A percentile compares a stretch with the other conserved stretches of the same genome.
Evolutionary conservation across 2,113 vertebrate genomes (phyloP).

Genomic region (Machaerirhynchus nigripectus): DNA sequence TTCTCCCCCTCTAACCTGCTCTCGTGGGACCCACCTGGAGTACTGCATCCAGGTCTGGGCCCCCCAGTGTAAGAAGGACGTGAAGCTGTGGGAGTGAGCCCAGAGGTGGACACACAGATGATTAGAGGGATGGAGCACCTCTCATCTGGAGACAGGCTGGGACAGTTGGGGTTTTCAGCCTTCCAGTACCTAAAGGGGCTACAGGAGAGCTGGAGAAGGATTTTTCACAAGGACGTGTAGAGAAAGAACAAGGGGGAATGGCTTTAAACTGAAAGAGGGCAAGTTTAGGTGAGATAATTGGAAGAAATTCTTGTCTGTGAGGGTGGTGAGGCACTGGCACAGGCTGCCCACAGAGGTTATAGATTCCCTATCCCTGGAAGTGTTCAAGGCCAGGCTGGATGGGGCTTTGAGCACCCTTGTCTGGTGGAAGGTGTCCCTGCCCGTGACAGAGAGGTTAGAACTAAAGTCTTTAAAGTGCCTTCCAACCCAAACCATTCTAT

Average conservation of each 20-base stretch:
- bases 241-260: not conserved
- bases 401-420: not conserved
- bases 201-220: not conserved
- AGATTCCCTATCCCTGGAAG: not conserved
- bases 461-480: too few relatives aligned
- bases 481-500: not conserved
- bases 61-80: rapidly evolving
- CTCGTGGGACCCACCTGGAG: not conserved
- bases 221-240: not conserved
- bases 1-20: not conserved
- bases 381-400: not conserved
- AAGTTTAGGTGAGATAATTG: not conserved
- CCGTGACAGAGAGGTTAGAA: not conserved
- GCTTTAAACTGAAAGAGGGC: not conserved
- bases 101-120: not conserved
- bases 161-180: not conserved
- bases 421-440: not conserved
- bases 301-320: not conserved
- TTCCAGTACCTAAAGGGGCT: not conserved
- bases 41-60: too few relatives aligned
- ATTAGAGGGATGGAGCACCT: not conserved
- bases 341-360: not conserved
- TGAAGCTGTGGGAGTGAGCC: not conserved
- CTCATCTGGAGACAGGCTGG: not conserved
- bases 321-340: not conserved